Evolutionary conservation across 1,140 invertebrate genomes (phyloP).

Genomic region (Thaumetopoea pityocampa): DNA sequence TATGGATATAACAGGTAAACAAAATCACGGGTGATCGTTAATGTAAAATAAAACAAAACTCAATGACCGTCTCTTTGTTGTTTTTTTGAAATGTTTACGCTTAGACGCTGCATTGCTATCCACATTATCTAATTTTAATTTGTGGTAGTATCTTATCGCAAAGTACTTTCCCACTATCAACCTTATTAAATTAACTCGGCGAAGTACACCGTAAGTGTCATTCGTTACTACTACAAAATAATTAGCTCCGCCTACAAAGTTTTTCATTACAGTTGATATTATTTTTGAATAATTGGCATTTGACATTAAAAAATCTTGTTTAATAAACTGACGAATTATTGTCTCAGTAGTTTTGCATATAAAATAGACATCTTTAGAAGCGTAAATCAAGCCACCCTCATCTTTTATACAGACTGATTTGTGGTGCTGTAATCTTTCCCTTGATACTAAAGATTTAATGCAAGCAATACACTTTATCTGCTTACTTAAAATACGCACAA

Average conservation of each 20-base stretch:
- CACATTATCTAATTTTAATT: no score
- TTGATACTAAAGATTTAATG: background rate
- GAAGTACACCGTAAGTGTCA: no score
- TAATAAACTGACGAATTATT: constrained; percentile 1
- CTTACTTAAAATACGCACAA: background rate
- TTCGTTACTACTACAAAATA: constrained; percentile 7
- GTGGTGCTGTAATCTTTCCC: background rate
- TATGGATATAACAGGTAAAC: no score
- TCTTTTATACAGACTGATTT: background rate
- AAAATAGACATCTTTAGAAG: background rate
- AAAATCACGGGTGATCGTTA: no score
- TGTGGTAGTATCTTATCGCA: no score
- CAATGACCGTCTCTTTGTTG: no score
- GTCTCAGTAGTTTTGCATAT: background rate
- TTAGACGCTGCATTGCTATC: no score
- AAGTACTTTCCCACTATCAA: no score
- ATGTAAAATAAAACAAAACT: no score
- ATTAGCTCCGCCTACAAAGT: background rate
- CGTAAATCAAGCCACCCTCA: background rate
- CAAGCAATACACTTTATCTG: constrained; percentile 2
- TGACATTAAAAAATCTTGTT: constrained; percentile 1
- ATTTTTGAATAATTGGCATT: background rate
- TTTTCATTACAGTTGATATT: background rate
- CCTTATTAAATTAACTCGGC: no score
- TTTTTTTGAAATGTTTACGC: no score